Percentiles rank a stretch among this genome's conserved stretches.
These are phyloP conservation scores for Aspiorhynchus laticeps DNA, from an alignment of 2,113 vertebrate species.

Conservation along the genomic window DNA sequence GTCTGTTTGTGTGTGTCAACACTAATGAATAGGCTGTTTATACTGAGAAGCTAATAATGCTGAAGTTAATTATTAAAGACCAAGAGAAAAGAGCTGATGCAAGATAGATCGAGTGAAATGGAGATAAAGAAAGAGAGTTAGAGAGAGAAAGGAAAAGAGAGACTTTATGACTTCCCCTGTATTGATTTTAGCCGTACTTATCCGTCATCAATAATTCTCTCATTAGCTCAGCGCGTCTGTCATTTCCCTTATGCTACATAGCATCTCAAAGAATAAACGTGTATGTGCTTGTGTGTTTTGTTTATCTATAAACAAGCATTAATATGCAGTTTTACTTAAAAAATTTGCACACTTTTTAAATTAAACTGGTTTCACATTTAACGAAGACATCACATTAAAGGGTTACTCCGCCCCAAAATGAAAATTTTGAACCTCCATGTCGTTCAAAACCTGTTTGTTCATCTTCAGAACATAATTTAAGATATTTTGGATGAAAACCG, in stretches of 20 bases:
- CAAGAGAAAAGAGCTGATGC: conserved; percentile 42
- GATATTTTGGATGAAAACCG: no score
- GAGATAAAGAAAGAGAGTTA: not conserved
- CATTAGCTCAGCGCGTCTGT: conserved; percentile 41
- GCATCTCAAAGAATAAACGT: not conserved
- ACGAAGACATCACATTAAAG: not conserved
- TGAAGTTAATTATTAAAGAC: conserved; percentile 51
- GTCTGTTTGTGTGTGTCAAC: conserved; percentile 13
- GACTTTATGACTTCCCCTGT: conserved; percentile 60
- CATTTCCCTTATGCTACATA: conserved; percentile 16
- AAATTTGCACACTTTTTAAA: not conserved
- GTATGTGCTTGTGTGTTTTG: not conserved
- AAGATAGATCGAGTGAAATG: not conserved
- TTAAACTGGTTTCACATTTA: not conserved
- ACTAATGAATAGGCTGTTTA: conserved; percentile 45
- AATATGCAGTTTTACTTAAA: no score
- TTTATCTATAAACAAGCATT: no score
- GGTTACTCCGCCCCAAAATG: no score
- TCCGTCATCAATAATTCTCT: conserved; percentile 50
- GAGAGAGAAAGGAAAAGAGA: not conserved
- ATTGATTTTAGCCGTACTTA: conserved; percentile 39
- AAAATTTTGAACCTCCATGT: no score
- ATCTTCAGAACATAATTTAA: no score
- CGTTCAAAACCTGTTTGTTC: no score
- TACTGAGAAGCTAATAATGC: conserved; percentile 52